phyloP scores from a whole-genome alignment of 2,888 invertebrate species.

The Noctua janthina region DNA sequence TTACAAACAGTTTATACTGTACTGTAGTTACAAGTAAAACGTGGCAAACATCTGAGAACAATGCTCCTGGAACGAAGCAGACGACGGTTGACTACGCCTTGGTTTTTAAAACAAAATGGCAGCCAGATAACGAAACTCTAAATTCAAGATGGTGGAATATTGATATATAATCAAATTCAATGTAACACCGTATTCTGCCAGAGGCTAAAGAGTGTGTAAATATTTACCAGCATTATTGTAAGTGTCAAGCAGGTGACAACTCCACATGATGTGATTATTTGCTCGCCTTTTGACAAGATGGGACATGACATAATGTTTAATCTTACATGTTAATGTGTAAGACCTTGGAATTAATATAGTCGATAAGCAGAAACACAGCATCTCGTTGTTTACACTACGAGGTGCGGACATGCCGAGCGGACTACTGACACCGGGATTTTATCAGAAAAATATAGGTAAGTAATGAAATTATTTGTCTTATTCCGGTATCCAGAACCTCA shows the following conservation, averaged over 20 bases:
- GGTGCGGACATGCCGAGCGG: not conserved
- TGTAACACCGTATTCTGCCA: not conserved
- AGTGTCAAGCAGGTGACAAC: not conserved
- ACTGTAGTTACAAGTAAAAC: too few relatives aligned
- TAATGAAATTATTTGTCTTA: not conserved
- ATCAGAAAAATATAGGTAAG: not conserved
- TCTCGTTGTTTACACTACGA: not conserved
- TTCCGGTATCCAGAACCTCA: not conserved
- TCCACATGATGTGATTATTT: constrained; percentile 2
- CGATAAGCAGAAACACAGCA: not conserved
- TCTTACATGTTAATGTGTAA: not conserved
- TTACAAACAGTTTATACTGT: not conserved
- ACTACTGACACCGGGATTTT: not conserved
- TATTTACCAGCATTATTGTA: not conserved
- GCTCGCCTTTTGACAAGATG: not conserved
- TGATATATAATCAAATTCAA: not conserved
- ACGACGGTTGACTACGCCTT: not conserved
- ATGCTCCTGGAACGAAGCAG: too few relatives aligned
- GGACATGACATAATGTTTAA: constrained; percentile 19
- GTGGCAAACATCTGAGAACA: not conserved
- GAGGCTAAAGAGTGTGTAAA: not conserved
- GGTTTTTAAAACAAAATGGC: not conserved
- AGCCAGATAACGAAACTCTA: not conserved
- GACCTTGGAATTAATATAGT: constrained; percentile 11
- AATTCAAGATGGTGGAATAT: not conserved